Percentiles rank a stretch among this genome's conserved stretches.
Evolutionary conservation across 2,113 vertebrate species (phyloP).

Genomic region (Sardina pilchardus): DNA sequence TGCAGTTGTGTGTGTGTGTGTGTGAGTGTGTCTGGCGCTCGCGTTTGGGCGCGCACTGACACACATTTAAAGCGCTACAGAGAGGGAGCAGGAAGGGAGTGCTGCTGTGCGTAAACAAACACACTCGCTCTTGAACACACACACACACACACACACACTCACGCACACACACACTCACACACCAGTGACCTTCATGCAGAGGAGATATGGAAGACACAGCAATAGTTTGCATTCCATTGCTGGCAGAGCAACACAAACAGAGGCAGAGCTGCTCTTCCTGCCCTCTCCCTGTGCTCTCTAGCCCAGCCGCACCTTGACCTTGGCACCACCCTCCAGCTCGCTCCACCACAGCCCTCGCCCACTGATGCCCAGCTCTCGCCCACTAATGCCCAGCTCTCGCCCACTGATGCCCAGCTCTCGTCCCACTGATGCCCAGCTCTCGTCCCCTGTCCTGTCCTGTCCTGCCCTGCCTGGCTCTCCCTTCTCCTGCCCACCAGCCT

Average conservation of each 20-base stretch:
- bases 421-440: background rate
- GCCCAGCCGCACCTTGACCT: background rate
- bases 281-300: no score
- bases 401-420: background rate
- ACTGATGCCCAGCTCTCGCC: background rate
- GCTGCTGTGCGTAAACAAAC: background rate
- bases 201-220: background rate
- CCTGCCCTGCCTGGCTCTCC: background rate
- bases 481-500: background rate
- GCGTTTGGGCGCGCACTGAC: background rate
- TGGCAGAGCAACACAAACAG: background rate
- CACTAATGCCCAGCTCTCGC: background rate
- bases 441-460: no score
- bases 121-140: background rate
- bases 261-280: background rate
- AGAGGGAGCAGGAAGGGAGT: background rate
- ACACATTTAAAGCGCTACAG: background rate
- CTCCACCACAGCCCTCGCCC: background rate
- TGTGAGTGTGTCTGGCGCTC: background rate
- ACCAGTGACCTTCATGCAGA: background rate
- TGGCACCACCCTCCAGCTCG: background rate
- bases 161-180: background rate
- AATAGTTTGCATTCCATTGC: background rate
- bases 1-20: background rate
- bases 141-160: constrained; percentile 45